phyloP scores from a whole-genome alignment of 1,140 invertebrate species.

The Neotoxoptera formosana region DNA sequence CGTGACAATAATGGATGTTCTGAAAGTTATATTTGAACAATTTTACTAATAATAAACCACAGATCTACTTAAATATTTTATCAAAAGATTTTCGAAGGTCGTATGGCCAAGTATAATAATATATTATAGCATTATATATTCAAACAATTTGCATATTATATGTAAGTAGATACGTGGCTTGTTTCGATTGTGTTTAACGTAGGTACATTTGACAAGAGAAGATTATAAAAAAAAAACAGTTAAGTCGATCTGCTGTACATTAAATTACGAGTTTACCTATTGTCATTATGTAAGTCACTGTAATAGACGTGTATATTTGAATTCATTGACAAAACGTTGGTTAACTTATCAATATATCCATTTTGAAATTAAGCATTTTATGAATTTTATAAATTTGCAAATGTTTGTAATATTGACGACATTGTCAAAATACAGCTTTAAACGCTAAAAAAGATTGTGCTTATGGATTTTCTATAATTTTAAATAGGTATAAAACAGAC shows the following conservation, averaged over 20 bases:
- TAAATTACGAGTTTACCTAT: background rate
- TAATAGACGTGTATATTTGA: background rate
- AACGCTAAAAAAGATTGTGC: no score
- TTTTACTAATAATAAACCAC: slow-evolving; percentile 3
- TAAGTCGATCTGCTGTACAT: background rate
- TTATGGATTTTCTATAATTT: no score
- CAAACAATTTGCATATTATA: background rate
- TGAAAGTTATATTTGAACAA: background rate
- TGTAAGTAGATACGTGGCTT: background rate
- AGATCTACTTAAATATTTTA: background rate
- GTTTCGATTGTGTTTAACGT: background rate
- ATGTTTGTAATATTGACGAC: no score
- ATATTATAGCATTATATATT: background rate
- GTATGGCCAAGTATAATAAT: background rate
- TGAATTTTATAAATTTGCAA: no score
- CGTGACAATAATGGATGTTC: background rate
- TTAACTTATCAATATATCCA: background rate
- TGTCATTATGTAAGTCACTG: background rate
- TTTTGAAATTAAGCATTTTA: background rate
- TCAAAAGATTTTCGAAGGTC: background rate
- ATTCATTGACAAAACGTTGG: background rate
- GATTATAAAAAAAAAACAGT: background rate
- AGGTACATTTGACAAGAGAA: background rate
- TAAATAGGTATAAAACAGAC: no score
- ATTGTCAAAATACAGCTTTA: no score